Evolutionary conservation across 2,888 invertebrate species (phyloP), one percentile per base, ranked within the genome.

Genomic region (Nineta flava): DNA sequence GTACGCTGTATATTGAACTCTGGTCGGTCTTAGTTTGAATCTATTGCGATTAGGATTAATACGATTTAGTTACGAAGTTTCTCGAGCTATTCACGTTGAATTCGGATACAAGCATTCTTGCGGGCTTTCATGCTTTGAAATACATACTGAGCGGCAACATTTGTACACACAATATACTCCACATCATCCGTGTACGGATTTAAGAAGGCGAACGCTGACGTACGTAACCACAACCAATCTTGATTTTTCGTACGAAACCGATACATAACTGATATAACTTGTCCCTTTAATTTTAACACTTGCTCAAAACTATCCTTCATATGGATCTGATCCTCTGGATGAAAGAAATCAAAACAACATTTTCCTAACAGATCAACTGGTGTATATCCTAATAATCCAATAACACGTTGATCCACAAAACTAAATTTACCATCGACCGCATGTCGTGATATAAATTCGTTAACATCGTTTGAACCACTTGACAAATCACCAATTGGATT

Each of bases 141-240:
- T 55, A 72, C 76, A 70, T 65, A 81, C 81, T 87, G 84, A 55
- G 84, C 83, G 47, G 83, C 76, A 54, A 86, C 83, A 65, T 94
- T 92, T 48, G 93, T 95, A 66, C 92, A 93, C 32, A 96, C 93
- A 59, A 95, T 90, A 67, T 94, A 95, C 66, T 96, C 95, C 50
- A 95, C 87, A 55, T 92, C 91, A 61, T 94, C 92, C 50, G 90
- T 91, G 70, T 87, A 96, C 0, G 95, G 95, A 70, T 95, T 95
- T 58, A 91, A 75, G 66, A 95, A 96, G 57, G 94, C 88, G 67
- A 90, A 92, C 12, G 91, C 88, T 50, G 90, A 88, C 12, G 93
- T 91, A 57, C 91, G 77, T 55, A 94, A 70, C 87, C 91, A 91
- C 49, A 91, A 77, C 79, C 87, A 94, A 60, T 94, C 92, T 58